Evolutionary conservation across 2,888 invertebrate species (phyloP).

Genomic region (Drosophila incognita): DNA sequence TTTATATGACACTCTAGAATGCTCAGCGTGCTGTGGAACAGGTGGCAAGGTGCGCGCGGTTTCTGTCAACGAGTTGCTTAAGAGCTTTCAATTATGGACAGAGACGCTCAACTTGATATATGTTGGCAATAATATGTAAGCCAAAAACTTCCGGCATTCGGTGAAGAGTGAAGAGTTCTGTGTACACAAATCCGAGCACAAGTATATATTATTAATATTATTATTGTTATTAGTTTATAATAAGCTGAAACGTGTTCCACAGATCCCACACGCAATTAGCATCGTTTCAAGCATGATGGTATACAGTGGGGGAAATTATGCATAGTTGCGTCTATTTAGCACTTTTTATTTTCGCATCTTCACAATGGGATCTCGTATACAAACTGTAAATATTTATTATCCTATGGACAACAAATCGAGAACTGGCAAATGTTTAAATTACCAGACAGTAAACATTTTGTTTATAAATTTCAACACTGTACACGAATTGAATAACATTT

Average conservation of each 20-base stretch:
- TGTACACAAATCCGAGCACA: constrained; percentile 2
- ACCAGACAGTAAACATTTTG: not conserved
- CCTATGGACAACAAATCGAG: constrained; percentile 9
- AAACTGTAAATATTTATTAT: constrained; percentile 6
- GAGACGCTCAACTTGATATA: constrained; percentile 31
- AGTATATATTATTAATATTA: not conserved
- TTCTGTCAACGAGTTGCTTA: constrained; percentile 16
- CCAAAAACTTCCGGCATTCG: constrained; percentile 24
- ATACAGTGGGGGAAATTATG: constrained; percentile 1
- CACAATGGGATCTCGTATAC: not conserved
- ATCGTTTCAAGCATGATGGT: constrained; percentile 22
- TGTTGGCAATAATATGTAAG: constrained; percentile 11
- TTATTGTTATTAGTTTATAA: constrained; percentile 14
- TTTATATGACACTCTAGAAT: constrained; percentile 8
- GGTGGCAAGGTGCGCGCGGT: not conserved
- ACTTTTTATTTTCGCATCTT: constrained; percentile 3
- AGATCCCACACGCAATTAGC: constrained; percentile 57
- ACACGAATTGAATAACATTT: not conserved
- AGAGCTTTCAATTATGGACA: constrained; percentile 30
- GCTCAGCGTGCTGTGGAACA: not conserved
- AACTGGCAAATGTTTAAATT: not conserved
- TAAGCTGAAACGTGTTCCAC: constrained; percentile 30
- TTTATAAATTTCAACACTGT: not conserved
- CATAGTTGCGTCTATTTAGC: constrained; percentile 16
- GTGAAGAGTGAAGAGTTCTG: not conserved